Evolutionary conservation across 2,888 invertebrate genomes (phyloP).

Genomic region (Polia nebulosa): DNA sequence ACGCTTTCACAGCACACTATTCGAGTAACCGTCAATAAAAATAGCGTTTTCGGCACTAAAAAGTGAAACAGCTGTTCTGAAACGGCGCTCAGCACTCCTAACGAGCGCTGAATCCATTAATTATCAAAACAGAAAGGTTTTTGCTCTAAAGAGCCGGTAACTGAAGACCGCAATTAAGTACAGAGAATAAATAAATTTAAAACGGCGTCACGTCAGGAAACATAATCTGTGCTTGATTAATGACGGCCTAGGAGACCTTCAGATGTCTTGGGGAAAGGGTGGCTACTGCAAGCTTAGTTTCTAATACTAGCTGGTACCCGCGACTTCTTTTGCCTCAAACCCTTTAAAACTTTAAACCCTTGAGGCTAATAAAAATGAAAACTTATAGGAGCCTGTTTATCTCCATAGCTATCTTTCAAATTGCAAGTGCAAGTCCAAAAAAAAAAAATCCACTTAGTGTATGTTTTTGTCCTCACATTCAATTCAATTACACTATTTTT

Average conservation of each 20-base stretch:
- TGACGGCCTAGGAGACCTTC: conserved; percentile 60
- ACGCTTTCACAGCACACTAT: conserved; percentile 25
- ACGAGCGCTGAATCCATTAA: conserved; percentile 71
- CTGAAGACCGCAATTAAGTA: conserved; percentile 76
- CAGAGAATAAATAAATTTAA: conserved; percentile 75
- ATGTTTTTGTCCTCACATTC: too few species aligned
- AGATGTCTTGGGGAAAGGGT: conserved; percentile 64
- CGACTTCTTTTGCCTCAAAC: not conserved
- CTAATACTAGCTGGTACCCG: not conserved
- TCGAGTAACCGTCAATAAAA: conserved; percentile 52
- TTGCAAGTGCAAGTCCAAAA: too few species aligned
- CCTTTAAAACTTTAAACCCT: not conserved
- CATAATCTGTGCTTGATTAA: conserved; percentile 79
- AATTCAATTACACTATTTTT: too few species aligned
- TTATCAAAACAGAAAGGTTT: conserved; percentile 72
- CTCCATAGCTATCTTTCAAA: too few species aligned
- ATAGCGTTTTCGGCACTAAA: conserved; percentile 52
- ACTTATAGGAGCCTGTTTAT: too few species aligned
- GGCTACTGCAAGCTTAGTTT: conserved; percentile 21
- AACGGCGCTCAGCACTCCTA: conserved; percentile 60
- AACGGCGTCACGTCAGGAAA: conserved; percentile 72
- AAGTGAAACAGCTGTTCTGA: conserved; percentile 60
- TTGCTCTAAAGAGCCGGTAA: conserved; percentile 68
- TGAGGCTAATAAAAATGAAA: too few species aligned
- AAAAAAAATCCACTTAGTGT: too few species aligned